A percentile compares a stretch with the other conserved stretches of the same genome.
Conservation (phyloP, 1,140 invertebrate genomes). For the Alviniconcha marisindica region DNA sequence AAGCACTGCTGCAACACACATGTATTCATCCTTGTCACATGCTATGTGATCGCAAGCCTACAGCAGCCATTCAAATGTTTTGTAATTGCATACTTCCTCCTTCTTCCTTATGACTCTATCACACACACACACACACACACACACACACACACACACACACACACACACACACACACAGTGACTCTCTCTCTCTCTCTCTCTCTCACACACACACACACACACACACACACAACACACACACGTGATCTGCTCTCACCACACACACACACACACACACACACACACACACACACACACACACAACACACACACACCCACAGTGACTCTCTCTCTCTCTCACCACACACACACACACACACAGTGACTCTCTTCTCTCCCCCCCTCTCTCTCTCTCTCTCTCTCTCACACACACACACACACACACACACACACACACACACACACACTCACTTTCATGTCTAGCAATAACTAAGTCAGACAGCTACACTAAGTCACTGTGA, state of each 20-base stretch:
- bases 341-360: neutral
- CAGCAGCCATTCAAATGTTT: too few relatives aligned
- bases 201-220: too few relatives aligned
- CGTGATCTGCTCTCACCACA: too few relatives aligned
- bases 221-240: neutral
- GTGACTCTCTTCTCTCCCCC: neutral
- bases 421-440: neutral
- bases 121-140: neutral
- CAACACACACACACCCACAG: neutral
- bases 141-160: neutral
- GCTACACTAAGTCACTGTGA: too few relatives aligned
- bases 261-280: neutral
- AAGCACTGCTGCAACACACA: too few relatives aligned
- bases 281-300: neutral
- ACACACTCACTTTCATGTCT: neutral
- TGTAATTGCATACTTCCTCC: neutral
- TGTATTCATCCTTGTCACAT: too few relatives aligned
- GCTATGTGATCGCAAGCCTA: too few relatives aligned
- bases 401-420: conserved; percentile 6
- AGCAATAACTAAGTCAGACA: too few relatives aligned
- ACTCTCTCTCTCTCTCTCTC: too few relatives aligned
- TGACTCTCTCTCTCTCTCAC: too few relatives aligned
- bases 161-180: neutral
- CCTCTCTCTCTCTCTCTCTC: neutral
- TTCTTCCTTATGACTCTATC: neutral